phyloP scores from a whole-genome alignment of 2,113 vertebrate genomes.

The Nannobrachium achirus region DNA sequence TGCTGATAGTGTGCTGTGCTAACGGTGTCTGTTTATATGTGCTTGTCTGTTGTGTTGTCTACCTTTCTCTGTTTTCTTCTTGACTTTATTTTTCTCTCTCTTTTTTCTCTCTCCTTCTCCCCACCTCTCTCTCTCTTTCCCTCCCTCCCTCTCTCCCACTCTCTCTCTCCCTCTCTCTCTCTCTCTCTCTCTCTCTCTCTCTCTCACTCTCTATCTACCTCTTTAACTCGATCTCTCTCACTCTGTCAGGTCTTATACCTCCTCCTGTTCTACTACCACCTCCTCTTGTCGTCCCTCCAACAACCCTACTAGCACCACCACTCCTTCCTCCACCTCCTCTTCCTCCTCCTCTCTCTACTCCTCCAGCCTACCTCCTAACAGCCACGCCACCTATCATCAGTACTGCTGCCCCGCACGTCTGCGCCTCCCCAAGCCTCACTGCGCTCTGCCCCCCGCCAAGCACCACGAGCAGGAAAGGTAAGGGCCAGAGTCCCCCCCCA shows the following conservation, averaged over 20 bases:
- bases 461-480: conserved; percentile 88
- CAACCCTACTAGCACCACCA: conserved; percentile 74
- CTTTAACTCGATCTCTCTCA: neutral
- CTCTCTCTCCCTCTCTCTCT: neutral
- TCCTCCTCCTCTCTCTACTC: conserved; percentile 76
- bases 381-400: conserved; percentile 91
- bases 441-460: conserved; percentile 82
- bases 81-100: conserved; percentile 78
- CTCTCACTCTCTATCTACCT: neutral
- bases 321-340: conserved; percentile 71
- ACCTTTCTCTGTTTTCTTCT: conserved; percentile 76
- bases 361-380: conserved; percentile 76
- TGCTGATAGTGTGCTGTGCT: conserved; percentile 66
- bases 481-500: conserved; percentile 74
- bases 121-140: conserved; percentile 30
- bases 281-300: conserved; percentile 67
- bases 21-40: conserved; percentile 73
- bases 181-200: neutral
- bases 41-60: conserved; percentile 69
- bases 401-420: conserved; percentile 91
- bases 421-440: conserved; percentile 88
- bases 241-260: conserved; percentile 74
- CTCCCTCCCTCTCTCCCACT: conserved; percentile 6
- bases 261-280: conserved; percentile 72
- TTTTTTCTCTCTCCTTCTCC: conserved; percentile 57